phyloP scores from a whole-genome alignment of 2,797 vertebrate genomes.

The Manis crassicaudata region DNA sequence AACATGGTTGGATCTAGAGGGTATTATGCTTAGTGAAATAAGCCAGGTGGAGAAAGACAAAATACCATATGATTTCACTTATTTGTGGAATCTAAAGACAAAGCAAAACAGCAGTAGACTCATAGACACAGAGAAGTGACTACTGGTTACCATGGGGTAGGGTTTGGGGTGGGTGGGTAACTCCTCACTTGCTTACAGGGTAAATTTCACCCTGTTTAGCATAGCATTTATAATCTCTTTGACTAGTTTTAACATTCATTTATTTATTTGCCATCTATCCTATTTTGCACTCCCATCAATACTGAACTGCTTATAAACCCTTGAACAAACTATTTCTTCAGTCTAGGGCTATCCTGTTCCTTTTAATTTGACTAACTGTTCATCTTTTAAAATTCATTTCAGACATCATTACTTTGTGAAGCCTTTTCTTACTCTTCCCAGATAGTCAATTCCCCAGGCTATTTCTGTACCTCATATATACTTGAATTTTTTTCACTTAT shows the following conservation, averaged over 20 bases:
- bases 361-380: slow-evolving; percentile 14
- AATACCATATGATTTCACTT: too few species aligned
- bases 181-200: not conserved
- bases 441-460: not conserved
- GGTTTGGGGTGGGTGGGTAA: not conserved
- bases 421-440: not conserved
- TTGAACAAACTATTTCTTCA: not conserved
- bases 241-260: not conserved
- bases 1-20: too few species aligned
- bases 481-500: not conserved
- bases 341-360: not conserved
- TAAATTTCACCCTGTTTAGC: not conserved
- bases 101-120: too few species aligned
- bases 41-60: too few species aligned
- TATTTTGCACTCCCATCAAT: not conserved
- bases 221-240: not conserved
- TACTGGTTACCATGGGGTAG: too few species aligned
- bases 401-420: not conserved
- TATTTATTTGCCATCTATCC: not conserved
- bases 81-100: too few species aligned
- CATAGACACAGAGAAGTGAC: too few species aligned
- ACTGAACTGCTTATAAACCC: not conserved
- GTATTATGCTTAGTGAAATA: too few species aligned
- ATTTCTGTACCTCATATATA: not conserved
- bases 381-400: slow-evolving; percentile 11